Base-by-base conservation (phyloP, 2,888 invertebrate genomes). In the Cheilosia scutellata region DNA sequence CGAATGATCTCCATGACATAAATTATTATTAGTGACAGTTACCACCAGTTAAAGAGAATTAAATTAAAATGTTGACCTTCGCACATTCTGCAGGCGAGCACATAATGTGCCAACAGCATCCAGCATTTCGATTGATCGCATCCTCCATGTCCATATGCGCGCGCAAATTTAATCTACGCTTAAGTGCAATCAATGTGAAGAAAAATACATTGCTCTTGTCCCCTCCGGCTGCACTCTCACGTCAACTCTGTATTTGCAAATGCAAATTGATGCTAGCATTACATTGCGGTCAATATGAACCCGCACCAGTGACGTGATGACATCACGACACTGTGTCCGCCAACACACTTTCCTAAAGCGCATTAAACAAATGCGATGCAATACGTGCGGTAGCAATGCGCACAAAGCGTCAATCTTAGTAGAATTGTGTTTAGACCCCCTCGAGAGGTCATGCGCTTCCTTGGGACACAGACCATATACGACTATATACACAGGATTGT, bases 401-500 rank as follows among this genome's bases (percentile, higher is more conserved):
- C 20, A 44, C 37, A 57, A 37, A 33, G 57, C 60, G 65, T 79
- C 75, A 79, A 79, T 79, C 78, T 75, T 49, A 47, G 75, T 70
- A 44, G 57, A 63, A 44, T 55, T 78, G 31, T 75, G 60, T 44
- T 75, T 40, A 65, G 63, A 84, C 75, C 79, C 47, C 63, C 75
- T 84, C 70, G 20, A 84, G 70, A 75, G 84, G 79, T 84, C 71
- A 75, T 84, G 53, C 51, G 79, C 79, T 71, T 66, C 55, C 70
- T 75, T 68, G 53, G 42, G 74, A 37, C 27, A 55, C 77, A 53
- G 57, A 16, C 66, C 66, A 71, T 77, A 82, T 55, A 37, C 37
- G 37, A 37, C 37, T 37, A 11, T 7, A 0, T 37, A 66, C 31
- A 71, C 65, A 68, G 25, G 66, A 62, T 68, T 55, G 16, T 55